Conservation (phyloP, 1,140 invertebrate species). For the Drosophila lacertosa region DNA sequence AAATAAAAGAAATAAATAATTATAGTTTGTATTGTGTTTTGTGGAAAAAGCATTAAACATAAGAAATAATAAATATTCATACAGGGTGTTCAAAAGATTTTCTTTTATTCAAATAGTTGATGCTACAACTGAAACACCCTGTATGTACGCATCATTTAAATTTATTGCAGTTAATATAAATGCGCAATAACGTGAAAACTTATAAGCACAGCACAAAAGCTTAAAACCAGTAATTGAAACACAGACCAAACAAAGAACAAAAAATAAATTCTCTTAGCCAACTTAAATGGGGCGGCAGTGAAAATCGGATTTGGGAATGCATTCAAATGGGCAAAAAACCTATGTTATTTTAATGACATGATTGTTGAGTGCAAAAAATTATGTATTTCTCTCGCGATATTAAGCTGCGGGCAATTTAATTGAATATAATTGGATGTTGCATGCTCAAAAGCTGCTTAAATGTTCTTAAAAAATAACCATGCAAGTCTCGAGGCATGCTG, state of each 20-base stretch:
- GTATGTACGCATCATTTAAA: neutral
- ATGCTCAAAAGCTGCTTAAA: constrained; percentile 4
- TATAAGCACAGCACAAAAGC: constrained; percentile 23
- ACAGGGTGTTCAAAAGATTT: neutral
- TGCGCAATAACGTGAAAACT: constrained; percentile 19
- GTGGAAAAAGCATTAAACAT: neutral
- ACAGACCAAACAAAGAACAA: neutral
- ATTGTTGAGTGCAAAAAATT: neutral
- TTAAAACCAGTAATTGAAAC: constrained; percentile 35
- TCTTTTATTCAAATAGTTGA: neutral
- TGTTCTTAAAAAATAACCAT: constrained; percentile 9
- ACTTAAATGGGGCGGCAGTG: constrained; percentile 23
- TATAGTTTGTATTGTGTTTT: constrained; percentile 7
- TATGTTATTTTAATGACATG: constrained; percentile 9
- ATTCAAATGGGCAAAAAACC: constrained; percentile 18
- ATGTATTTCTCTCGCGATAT: neutral
- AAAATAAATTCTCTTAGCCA: neutral
- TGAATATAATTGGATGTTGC: constrained; percentile 11
- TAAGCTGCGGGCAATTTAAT: neutral
- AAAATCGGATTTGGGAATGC: constrained; percentile 26
- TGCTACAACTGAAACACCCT: constrained; percentile 8
- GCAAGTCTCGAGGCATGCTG: neutral
- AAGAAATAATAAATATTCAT: neutral
- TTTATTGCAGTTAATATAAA: constrained; percentile 10
- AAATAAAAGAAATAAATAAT: constrained; percentile 33